phyloP scores from a whole-genome alignment of 2,113 vertebrate genomes.

The Charina bottae region DNA sequence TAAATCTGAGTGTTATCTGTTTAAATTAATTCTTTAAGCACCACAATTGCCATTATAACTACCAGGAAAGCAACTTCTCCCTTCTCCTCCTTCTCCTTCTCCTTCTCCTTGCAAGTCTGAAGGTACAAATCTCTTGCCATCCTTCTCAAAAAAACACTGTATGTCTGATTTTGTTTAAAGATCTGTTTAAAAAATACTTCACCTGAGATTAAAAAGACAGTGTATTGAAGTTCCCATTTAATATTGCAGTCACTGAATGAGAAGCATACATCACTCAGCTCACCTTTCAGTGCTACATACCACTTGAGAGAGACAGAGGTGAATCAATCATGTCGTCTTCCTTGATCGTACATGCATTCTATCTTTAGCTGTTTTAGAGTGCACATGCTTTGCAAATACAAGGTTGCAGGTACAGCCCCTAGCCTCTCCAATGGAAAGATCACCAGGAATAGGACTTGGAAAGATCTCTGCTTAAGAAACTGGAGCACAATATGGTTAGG shows the following conservation, averaged over 20 bases:
- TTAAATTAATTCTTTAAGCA: neutral
- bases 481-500: too few relatives aligned
- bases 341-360: neutral
- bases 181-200: neutral
- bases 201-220: neutral
- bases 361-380: neutral
- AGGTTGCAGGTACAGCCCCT: neutral
- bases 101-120: neutral
- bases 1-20: neutral
- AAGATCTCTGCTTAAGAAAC: neutral
- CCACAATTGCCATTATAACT: neutral
- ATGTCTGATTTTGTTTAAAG: neutral
- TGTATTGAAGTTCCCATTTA: neutral
- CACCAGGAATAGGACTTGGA: neutral
- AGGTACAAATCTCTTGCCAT: too few relatives aligned
- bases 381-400: neutral
- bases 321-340: neutral
- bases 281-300: neutral
- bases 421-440: neutral
- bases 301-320: neutral
- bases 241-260: neutral
- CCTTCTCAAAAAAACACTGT: too few relatives aligned
- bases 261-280: neutral
- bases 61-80: neutral
- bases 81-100: neutral